A percentile compares a stretch with the other conserved stretches of the same genome.
These are phyloP conservation scores for Hippocampus barbouri DNA, from an alignment of 2,113 vertebrate species.

Conservation along the genomic window DNA sequence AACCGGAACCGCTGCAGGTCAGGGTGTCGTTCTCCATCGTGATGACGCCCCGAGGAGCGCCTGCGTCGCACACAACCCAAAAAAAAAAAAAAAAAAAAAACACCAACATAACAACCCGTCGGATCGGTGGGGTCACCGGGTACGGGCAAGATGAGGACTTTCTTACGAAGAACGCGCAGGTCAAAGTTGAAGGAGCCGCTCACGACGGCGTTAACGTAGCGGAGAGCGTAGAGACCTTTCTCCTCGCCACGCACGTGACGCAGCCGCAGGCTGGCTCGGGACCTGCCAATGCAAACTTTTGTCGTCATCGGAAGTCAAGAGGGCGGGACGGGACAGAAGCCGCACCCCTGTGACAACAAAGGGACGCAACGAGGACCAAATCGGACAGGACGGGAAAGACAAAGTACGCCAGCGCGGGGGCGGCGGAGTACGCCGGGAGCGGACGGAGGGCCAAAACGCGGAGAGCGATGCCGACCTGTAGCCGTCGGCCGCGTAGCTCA, in stretches of 20 bases:
- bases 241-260: constrained; percentile 68
- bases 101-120: too few relatives aligned
- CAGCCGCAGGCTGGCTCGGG: constrained; percentile 64
- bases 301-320: background rate
- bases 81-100: too few relatives aligned
- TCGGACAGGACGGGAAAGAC: too few relatives aligned
- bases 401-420: too few relatives aligned
- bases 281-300: constrained; percentile 42
- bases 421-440: background rate
- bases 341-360: too few relatives aligned
- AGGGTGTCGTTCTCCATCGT: constrained; percentile 38
- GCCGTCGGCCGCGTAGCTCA: constrained; percentile 11
- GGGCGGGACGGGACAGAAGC: too few relatives aligned
- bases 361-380: too few relatives aligned
- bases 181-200: constrained; percentile 64
- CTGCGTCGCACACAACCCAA: constrained; percentile 24
- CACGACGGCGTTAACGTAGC: constrained; percentile 63
- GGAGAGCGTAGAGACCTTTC: constrained; percentile 76
- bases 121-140: background rate
- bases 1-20: constrained; percentile 74
- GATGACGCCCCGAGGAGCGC: constrained; percentile 43
- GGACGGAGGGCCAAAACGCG: too few relatives aligned
- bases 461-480: background rate
- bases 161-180: constrained; percentile 78
- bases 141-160: background rate